Percentiles rank a stretch among this genome's conserved stretches.
Conservation (phyloP, 2,797 vertebrate genomes). For the Ciconia nigra region DNA sequence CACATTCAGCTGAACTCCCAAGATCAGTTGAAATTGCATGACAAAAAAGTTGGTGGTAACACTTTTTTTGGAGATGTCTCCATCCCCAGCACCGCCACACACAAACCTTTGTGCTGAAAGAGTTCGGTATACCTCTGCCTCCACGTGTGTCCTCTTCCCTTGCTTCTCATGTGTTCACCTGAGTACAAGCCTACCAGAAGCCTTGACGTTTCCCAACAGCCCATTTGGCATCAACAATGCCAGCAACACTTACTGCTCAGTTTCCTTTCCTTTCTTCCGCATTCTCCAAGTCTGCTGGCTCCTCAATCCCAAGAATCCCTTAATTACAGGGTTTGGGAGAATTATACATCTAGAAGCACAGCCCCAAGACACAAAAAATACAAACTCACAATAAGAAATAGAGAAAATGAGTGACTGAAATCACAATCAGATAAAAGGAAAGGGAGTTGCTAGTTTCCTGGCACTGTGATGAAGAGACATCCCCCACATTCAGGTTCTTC, state of each 20-base stretch:
- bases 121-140: background rate
- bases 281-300: background rate
- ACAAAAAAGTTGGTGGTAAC: background rate
- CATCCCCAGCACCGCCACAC: background rate
- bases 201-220: background rate
- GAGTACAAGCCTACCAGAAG: background rate
- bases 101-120: background rate
- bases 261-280: background rate
- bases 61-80: background rate
- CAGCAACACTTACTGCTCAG: background rate
- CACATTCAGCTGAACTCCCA: background rate
- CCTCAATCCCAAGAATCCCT: background rate
- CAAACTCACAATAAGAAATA: background rate
- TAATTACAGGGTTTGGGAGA: constrained; percentile 25
- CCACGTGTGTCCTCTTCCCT: background rate
- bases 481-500: background rate
- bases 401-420: background rate
- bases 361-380: background rate
- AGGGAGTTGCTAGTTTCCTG: background rate
- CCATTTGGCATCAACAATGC: background rate
- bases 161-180: background rate
- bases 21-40: background rate
- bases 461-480: background rate
- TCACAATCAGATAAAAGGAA: background rate
- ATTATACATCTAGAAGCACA: background rate